Evolutionary conservation across 2,888 invertebrate genomes (phyloP).

Genomic region (Drosophila niveifrons): DNA sequence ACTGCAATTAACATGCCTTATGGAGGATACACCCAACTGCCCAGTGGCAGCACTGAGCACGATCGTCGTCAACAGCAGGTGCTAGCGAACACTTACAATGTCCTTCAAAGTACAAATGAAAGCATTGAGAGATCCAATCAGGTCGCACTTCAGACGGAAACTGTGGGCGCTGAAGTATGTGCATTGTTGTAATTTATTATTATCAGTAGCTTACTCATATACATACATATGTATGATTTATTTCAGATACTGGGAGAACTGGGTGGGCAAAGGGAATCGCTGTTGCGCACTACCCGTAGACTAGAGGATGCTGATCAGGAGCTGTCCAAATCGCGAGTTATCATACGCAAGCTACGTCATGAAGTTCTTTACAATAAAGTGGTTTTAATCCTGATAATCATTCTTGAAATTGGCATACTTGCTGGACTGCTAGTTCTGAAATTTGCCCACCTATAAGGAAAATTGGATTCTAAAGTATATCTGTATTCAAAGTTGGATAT

Average conservation of each 20-base stretch:
- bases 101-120: slow-evolving; percentile 86
- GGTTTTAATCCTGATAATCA: slow-evolving; percentile 90
- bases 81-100: slow-evolving; percentile 77
- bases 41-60: slow-evolving; percentile 67
- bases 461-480: slow-evolving; percentile 70
- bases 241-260: slow-evolving; percentile 90
- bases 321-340: slow-evolving; percentile 88
- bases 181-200: too few species aligned
- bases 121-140: slow-evolving; percentile 90
- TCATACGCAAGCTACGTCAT: slow-evolving; percentile 89
- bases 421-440: slow-evolving; percentile 88
- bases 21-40: slow-evolving; percentile 65
- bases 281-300: slow-evolving; percentile 89
- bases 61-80: slow-evolving; percentile 86
- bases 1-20: slow-evolving; percentile 54
- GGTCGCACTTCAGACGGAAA: slow-evolving; percentile 92
- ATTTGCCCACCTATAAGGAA: slow-evolving; percentile 83
- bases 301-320: slow-evolving; percentile 90
- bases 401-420: slow-evolving; percentile 90
- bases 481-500: slow-evolving; percentile 35
- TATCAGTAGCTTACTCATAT: slow-evolving; percentile 5
- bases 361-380: slow-evolving; percentile 92
- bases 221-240: neutral
- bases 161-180: slow-evolving; percentile 89
- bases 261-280: slow-evolving; percentile 90